Conservation (phyloP, 2,888 invertebrate genomes). For the Hyposoter didymator region DNA sequence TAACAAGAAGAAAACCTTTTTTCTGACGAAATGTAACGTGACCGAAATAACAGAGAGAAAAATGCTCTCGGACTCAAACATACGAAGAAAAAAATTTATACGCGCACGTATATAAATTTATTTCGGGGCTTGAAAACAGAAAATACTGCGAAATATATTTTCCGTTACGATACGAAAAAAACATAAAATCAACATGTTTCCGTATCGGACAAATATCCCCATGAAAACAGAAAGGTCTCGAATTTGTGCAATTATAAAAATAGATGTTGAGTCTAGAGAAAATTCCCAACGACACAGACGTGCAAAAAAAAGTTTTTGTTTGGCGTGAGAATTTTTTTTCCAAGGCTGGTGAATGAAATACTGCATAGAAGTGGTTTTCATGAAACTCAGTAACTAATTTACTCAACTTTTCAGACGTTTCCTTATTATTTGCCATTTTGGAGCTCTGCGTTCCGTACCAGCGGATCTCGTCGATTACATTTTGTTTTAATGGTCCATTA, state of each 20-base stretch:
- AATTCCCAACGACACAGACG: background rate
- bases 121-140: background rate
- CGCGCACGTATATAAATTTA: background rate
- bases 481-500: background rate
- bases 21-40: background rate
- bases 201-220: background rate
- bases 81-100: background rate
- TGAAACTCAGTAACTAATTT: background rate
- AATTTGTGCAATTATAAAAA: background rate
- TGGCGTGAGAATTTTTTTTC: background rate
- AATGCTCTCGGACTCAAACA: background rate
- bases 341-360: background rate
- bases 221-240: background rate
- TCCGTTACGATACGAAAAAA: background rate
- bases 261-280: background rate
- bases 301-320: background rate
- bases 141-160: background rate
- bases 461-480: background rate
- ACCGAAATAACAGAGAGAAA: background rate
- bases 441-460: background rate
- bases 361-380: background rate
- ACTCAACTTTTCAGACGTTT: background rate
- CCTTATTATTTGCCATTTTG: background rate
- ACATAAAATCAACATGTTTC: background rate
- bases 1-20: slow-evolving; percentile 9